These are phyloP conservation scores for Bellardia bayeri DNA, from an alignment of 2,888 invertebrate genomes.

Conservation along the genomic window DNA sequence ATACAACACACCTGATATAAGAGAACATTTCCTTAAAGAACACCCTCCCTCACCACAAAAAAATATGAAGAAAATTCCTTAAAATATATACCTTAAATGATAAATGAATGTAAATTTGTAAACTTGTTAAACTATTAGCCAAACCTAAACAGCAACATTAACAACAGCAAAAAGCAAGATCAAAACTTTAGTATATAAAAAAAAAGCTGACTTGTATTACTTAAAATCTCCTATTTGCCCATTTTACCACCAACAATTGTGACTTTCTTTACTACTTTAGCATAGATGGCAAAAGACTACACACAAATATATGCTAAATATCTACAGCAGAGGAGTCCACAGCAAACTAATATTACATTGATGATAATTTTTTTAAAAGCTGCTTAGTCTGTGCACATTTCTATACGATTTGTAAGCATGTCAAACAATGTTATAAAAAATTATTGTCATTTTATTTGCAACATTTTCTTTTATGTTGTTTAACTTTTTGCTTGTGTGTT, in stretches of 20 bases:
- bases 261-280: not conserved
- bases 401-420: conserved; percentile 75
- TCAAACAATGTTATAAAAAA: conserved; percentile 82
- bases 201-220: conserved; percentile 39
- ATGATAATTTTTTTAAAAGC: conserved; percentile 66
- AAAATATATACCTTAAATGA: conserved; percentile 36
- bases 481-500: not conserved
- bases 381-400: conserved; percentile 46
- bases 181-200: not conserved
- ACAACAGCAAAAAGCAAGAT: not conserved
- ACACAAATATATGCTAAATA: conserved; percentile 11
- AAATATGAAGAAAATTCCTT: not conserved
- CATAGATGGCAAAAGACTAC: conserved; percentile 17
- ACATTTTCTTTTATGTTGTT: conserved; percentile 75
- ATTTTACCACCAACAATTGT: conserved; percentile 36
- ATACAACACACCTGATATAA: conserved; percentile 57
- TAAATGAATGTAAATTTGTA: conserved; percentile 56
- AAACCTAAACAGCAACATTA: conserved; percentile 55
- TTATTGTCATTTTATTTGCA: conserved; percentile 81
- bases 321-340: not conserved
- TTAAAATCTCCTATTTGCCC: conserved; percentile 31
- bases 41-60: too few species aligned
- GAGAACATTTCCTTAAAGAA: not conserved
- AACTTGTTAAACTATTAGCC: conserved; percentile 67
- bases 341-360: conserved; percentile 61